Evolutionary conservation across 2,797 vertebrate species (phyloP).

Genomic region (Spondyliosoma cantharus): DNA sequence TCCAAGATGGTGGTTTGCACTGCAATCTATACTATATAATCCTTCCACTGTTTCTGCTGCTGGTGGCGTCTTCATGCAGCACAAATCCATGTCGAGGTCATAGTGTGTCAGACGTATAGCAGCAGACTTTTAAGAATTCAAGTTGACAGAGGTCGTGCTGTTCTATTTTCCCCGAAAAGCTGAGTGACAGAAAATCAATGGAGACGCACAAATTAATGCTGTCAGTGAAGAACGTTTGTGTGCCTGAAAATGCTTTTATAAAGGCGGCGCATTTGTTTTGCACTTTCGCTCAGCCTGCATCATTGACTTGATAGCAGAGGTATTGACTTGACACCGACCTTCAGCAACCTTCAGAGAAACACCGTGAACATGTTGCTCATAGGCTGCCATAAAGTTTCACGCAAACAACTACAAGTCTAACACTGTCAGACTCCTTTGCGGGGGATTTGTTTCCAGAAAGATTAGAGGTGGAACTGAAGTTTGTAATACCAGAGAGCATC

Average conservation of each 20-base stretch:
- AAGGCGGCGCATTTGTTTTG: constrained; percentile 8
- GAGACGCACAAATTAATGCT: constrained; percentile 27
- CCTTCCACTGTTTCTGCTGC: neutral
- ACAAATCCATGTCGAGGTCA: neutral
- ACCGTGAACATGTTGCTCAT: neutral
- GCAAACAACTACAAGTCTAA: neutral
- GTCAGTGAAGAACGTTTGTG: constrained; percentile 42
- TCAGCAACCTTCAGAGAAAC: constrained; percentile 13
- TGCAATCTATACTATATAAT: neutral
- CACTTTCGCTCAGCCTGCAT: constrained; percentile 8
- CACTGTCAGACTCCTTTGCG: neutral
- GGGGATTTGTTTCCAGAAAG: neutral
- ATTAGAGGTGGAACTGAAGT: neutral
- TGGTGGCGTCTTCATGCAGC: neutral
- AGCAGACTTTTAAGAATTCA: constrained; percentile 13
- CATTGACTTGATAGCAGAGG: constrained; percentile 12
- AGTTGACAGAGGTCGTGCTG: constrained; percentile 15
- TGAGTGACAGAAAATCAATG: constrained; percentile 36
- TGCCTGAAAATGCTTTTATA: constrained; percentile 11
- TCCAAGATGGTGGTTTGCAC: neutral
- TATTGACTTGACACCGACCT: constrained; percentile 30
- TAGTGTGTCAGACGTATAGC: neutral
- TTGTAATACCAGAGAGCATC: no score
- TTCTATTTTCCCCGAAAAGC: constrained; percentile 17
- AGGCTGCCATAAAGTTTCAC: neutral